Evolutionary conservation across 2,888 invertebrate genomes (phyloP), one percentile per base, ranked within the genome.

Genomic region (Amaurobius ferox): DNA sequence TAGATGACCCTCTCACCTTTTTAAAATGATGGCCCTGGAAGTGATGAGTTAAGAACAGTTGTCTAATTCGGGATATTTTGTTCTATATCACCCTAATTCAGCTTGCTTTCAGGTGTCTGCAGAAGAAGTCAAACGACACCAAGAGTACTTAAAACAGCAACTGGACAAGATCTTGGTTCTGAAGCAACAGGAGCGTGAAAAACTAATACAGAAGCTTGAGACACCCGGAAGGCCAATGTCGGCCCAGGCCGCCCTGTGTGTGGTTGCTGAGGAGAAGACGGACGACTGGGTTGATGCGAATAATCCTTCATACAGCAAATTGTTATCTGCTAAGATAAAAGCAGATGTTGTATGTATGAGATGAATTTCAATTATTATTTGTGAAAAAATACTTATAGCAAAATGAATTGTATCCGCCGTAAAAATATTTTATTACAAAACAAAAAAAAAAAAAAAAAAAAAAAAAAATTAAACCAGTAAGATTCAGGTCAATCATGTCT

Each of bases 101-200:
- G n/a, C n/a, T n/a, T n/a, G n/a, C n/a, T 0, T 35, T 5, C 1
- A 80, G 79, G 85, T 85, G n/a, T 71, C 67, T 29, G 74, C 89
- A 26, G 93, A 93, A 81, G 97, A 97, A 89, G 92, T 97, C 66
- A 93, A 94, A 87, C 94, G 94, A 79, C 93, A 98, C 0, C 96
- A 97, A 90, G 94, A 95, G 88, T 98, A 98, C 91, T 92, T 98
- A 77, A 94, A 95, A 79, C 94, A 95, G 85, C 98, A 98, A 91
- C 93, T 98, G 28, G 98, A 98, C 91, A 97, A 97, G 91, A 93
- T 98, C 76, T 93, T 98, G 67, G 95, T 95, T 23, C 92, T 98
- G 90, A 98, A 98, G 92, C 96, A 95, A 90, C 95, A 95, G 90
- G 97, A 95, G 28, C 93, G 98, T 26, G 95, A 96, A 90, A 95